Evolutionary conservation across 2,113 vertebrate species (phyloP), one percentile per base, ranked within the genome.

Genomic region (Scophthalmus maximus): DNA sequence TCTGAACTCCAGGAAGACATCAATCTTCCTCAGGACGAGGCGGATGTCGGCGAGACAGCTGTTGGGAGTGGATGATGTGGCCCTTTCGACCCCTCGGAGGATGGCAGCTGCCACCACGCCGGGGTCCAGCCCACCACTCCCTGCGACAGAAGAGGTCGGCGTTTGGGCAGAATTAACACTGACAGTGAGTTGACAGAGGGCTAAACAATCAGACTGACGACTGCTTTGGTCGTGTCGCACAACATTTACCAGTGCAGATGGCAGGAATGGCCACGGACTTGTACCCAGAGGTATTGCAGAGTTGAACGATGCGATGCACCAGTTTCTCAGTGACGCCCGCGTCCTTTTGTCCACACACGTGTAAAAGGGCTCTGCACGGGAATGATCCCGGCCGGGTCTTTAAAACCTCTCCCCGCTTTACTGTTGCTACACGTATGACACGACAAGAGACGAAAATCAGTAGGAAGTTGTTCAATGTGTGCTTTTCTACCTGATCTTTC

Each of bases 191-290:
- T 40, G 14, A 40, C 14, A 38, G 15, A 38, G 11, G 5, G 2
- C 15, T 38, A 38, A 12, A n/a, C n/a, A n/a, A 40, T 40, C 6
- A 40, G 17, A 40, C 36, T 5, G 5, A 15, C 14, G 36, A 17
- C 6, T 6, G 17, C 12, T 15, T 15, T 40, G 36, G 5, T 40
- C 6, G 14, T 40, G 12, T 40, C 1, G 36, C 3, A 6, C 14
- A 17, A 40, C 17, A 40, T 40, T 40, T 40, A 91, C 92, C 92
- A 22, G 83, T 68, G 55, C 80, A 82, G 38, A 92, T 88, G 0
- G 91, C 90, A 80, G 92, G 92, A 53, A 92, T 81, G 57, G 92
- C 83, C 14, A 91, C 88, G 0, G 90, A 93, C n/a, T 6, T 10
- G 60, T 68, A 85, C 3, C 8, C 10, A 15, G 1, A 59, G 0